Evolutionary conservation across 2,888 invertebrate genomes (phyloP), one percentile per base, ranked within the genome.

Genomic region (Thecophora atra): DNA sequence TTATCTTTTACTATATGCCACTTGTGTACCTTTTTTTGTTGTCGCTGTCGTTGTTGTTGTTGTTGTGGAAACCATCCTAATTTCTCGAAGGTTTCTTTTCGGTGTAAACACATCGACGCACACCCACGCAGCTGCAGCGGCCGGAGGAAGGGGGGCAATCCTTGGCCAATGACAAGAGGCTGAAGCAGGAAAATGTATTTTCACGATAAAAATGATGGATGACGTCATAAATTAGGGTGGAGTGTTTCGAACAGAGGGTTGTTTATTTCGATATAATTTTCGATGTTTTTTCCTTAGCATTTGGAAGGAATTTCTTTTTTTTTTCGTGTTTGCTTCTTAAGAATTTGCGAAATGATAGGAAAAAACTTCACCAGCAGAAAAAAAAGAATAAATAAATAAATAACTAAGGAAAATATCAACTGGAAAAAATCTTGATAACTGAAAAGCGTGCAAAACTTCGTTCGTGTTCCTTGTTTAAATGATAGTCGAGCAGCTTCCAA

Each of bases 121-220:
- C 30, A 47, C 62, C 37, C 37, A n/a, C 51, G 30, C 63, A 51
- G 51, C 79, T 58, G 64, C 71, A 24, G 24, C 26, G 11, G 58
- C 56, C 3, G 13, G 8, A 21, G 58, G 6, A 7, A n/a, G n/a
- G 8, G 79, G 79, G 78, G 80, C 80, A 81, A 82, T 83, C 81
- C 82, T 83, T 83, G 82, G 82, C 82, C 82, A 83, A 83, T 83
- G 83, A 83, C 83, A 83, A 78, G 76, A 82, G 81, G 79, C 80
- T 81, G 82, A 80, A 81, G 80, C 83, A 83, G 81, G 83, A 83
- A 85, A 84, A 85, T 84, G 82, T 84, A 84, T 85, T 85, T 84
- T 83, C 81, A 84, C 86, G 86, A 87, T 86, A 87, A 87, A 86
- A 86, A 86, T 86, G 86, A 86, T 85, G 85, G 81, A 86, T 87